Percentiles rank a stretch among this genome's conserved stretches.
Conservation (phyloP, 2,888 invertebrate genomes). For the Halictus ligatus region DNA sequence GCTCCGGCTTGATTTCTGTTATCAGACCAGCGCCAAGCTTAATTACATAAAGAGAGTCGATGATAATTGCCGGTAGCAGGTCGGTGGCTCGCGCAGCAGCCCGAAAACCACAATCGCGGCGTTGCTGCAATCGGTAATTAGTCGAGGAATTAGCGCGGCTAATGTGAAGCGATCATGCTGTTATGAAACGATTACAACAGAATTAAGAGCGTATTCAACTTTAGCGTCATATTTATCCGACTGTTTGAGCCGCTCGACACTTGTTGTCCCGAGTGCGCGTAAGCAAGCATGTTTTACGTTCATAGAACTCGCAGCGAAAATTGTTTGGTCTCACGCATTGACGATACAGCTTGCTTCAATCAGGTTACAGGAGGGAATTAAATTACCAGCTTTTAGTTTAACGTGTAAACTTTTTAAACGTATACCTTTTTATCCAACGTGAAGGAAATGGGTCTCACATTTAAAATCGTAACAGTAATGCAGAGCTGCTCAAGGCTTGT, state of each 20-base stretch:
- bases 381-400: not conserved
- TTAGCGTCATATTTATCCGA: not conserved
- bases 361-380: not conserved
- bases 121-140: conserved; percentile 16
- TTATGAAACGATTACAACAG: conserved; percentile 17
- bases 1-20: not conserved
- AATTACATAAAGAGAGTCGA: not conserved
- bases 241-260: not conserved
- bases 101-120: not conserved
- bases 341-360: not conserved
- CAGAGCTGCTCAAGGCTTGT: too few relatives aligned
- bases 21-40: not conserved
- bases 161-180: conserved; percentile 1
- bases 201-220: not conserved
- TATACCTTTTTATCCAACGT: not conserved
- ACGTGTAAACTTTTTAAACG: too few relatives aligned
- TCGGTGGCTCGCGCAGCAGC: not conserved
- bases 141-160: conserved; percentile 2
- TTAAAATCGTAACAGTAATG: too few relatives aligned
- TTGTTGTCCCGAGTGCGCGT: not conserved
- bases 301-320: not conserved
- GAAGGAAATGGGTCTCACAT: too few relatives aligned
- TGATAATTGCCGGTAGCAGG: not conserved
- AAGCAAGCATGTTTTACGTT: not conserved
- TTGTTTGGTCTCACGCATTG: not conserved